Evolutionary conservation across 2,113 vertebrate genomes (phyloP).

Genomic region (Albula goreensis): DNA sequence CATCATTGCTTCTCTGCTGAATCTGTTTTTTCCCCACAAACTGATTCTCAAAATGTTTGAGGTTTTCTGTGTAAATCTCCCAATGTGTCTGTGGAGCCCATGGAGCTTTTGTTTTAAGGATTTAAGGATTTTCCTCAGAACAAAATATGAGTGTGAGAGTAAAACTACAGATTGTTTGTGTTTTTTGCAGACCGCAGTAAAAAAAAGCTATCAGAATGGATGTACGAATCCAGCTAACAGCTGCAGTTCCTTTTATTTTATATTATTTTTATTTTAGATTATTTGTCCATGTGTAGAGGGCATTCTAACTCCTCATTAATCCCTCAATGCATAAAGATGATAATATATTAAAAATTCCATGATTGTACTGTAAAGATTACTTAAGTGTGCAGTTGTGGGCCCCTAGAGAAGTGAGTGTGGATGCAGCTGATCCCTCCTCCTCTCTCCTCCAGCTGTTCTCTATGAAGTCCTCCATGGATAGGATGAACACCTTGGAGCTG

Average conservation of each 20-base stretch:
- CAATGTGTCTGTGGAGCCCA: background rate
- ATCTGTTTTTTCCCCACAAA: background rate
- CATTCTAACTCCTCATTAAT: too few relatives aligned
- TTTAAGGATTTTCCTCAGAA: background rate
- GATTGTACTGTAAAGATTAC: background rate
- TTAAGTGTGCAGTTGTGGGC: too few relatives aligned
- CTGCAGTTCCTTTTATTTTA: background rate
- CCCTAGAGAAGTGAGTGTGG: too few relatives aligned
- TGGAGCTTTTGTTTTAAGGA: background rate
- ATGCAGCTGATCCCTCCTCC: background rate
- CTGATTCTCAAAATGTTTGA: background rate
- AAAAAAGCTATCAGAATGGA: background rate
- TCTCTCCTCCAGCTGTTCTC: conserved; percentile 75
- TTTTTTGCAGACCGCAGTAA: background rate
- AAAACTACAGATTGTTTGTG: background rate
- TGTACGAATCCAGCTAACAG: background rate
- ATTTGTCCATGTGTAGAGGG: background rate
- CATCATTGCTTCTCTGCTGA: background rate
- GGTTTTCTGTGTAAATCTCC: background rate
- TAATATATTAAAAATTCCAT: background rate
- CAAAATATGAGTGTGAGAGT: background rate
- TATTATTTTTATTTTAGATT: background rate
- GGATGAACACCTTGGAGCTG: conserved; percentile 85
- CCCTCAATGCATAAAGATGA: background rate
- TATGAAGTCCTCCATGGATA: conserved; percentile 83